Conservation (phyloP, 2,797 vertebrate genomes). For the Syncerus caffer region DNA sequence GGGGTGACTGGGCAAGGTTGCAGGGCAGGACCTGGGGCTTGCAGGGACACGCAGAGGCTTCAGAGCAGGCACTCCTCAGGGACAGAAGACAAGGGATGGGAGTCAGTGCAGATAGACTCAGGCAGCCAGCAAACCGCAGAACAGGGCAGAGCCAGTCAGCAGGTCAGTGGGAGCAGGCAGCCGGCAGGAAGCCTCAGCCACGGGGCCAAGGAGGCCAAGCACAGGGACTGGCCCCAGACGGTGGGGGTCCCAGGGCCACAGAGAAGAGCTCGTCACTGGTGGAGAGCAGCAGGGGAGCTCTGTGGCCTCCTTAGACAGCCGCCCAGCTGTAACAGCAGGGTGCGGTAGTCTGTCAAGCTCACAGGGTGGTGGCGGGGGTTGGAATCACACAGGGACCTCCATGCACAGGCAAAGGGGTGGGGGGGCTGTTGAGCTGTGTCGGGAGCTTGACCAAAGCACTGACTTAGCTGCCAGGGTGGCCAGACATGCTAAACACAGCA, state of each 20-base stretch:
- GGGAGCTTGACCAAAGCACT: background rate
- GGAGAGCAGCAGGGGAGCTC: background rate
- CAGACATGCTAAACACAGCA: background rate
- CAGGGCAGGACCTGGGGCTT: background rate
- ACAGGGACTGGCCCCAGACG: background rate
- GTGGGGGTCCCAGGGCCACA: background rate
- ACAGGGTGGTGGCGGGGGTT: accelerated
- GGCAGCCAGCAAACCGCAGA: background rate
- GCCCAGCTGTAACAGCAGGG: background rate
- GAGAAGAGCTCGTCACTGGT: background rate
- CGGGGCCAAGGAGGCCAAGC: background rate
- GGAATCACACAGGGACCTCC: background rate
- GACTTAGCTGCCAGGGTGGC: background rate
- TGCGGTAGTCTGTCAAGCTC: background rate
- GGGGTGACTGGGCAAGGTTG: background rate
- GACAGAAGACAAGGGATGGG: background rate
- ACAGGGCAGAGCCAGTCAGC: background rate
- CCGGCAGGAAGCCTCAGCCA: background rate
- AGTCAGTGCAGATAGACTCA: background rate
- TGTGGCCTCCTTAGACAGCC: background rate
- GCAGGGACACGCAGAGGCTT: background rate
- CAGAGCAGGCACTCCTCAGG: background rate
- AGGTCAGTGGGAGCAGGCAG: background rate
- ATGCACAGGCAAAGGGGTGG: background rate
- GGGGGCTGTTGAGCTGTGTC: background rate